A percentile compares a stretch with the other conserved stretches of the same genome.
Conservation (phyloP, 2,888 invertebrate species). For the Ferrisia virgata region DNA sequence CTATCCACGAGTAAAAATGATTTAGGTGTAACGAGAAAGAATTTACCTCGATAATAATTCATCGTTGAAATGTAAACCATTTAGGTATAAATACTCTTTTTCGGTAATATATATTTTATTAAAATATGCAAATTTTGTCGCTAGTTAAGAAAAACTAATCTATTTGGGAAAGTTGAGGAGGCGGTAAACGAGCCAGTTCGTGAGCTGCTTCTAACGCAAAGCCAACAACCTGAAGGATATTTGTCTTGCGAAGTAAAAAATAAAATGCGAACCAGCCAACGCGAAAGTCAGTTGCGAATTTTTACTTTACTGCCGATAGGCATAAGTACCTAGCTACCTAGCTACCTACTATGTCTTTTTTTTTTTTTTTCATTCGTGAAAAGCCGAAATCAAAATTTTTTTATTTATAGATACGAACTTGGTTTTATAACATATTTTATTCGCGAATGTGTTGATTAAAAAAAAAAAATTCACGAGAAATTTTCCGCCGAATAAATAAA, state of each 20-base stretch:
- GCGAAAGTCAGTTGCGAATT: background rate
- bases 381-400: too few species aligned
- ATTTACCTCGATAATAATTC: background rate
- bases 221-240: background rate
- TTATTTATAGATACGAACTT: too few species aligned
- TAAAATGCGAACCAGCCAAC: background rate
- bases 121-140: background rate
- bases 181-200: background rate
- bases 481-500: too few species aligned
- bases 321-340: too few species aligned
- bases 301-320: too few species aligned
- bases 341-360: too few species aligned
- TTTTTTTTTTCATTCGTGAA: too few species aligned
- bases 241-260: background rate
- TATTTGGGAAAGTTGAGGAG: background rate
- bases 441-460: too few species aligned
- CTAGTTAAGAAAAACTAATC: slow-evolving; percentile 3
- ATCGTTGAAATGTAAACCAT: slow-evolving; percentile 8
- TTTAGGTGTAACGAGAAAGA: background rate
- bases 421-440: too few species aligned
- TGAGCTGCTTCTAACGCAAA: background rate
- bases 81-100: too few species aligned
- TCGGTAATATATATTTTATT: slow-evolving; percentile 10
- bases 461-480: too few species aligned
- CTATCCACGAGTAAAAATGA: background rate